Conservation (phyloP, 1,140 invertebrate genomes). For the Neodiprion pinetum region DNA sequence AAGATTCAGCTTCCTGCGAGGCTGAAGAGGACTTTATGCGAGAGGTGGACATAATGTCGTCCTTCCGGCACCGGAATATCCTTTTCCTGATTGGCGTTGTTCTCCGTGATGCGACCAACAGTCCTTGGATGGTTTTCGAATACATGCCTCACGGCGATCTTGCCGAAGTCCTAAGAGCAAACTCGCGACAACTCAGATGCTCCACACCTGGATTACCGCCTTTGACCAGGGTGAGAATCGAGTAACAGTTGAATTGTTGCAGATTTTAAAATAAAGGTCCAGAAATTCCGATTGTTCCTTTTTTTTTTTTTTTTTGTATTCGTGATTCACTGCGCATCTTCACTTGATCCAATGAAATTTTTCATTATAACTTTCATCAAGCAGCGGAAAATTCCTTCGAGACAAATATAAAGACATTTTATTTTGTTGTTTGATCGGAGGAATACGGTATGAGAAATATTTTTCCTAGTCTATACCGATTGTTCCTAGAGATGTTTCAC, state of each 20-base stretch:
- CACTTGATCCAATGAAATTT: conserved; percentile 2
- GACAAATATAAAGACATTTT: too few relatives aligned
- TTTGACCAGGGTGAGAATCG: conserved; percentile 54
- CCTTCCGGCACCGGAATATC: conserved; percentile 88
- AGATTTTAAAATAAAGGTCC: conserved; percentile 1
- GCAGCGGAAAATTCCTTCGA: too few relatives aligned
- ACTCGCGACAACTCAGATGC: conserved; percentile 59
- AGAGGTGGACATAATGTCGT: conserved; percentile 90
- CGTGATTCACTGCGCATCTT: conserved; percentile 10
- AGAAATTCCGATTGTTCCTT: conserved; percentile 11
- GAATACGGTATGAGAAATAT: too few relatives aligned
- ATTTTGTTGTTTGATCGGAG: too few relatives aligned
- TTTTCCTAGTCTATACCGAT: too few relatives aligned
- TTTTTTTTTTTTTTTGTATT: conserved; percentile 5
- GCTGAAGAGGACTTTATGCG: conserved; percentile 85
- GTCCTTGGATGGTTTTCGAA: conserved; percentile 93
- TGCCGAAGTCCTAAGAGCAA: conserved; percentile 79
- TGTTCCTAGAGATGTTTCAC: too few relatives aligned
- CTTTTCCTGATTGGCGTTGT: conserved; percentile 84
- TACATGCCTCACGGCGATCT: conserved; percentile 91
- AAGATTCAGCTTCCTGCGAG: conserved; percentile 81
- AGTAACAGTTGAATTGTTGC: neutral
- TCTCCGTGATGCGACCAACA: conserved; percentile 71
- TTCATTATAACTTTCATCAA: neutral
- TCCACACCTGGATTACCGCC: conserved; percentile 52